Conservation (phyloP, 2,888 invertebrate genomes). For the Exephanes ischioxanthus region DNA sequence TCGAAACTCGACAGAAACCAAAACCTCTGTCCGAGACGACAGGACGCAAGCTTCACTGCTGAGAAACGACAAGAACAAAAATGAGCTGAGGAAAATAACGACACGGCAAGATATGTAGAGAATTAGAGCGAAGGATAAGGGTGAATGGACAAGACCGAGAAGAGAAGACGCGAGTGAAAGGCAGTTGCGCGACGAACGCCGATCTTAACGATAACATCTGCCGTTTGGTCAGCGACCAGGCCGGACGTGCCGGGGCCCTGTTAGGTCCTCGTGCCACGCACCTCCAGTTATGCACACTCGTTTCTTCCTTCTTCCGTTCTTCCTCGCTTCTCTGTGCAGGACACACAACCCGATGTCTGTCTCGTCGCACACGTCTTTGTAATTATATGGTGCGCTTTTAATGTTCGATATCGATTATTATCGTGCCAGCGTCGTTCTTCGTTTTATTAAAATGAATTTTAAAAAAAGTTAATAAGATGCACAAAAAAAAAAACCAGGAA, state of each 20-base stretch:
- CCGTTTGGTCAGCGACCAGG: constrained; percentile 59
- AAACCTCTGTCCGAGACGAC: neutral
- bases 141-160: constrained; percentile 23
- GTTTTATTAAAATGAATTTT: neutral
- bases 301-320: constrained; percentile 18
- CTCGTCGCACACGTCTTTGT: constrained; percentile 65
- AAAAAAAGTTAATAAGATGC: neutral
- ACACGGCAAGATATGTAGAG: constrained; percentile 8
- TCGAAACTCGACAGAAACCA: neutral
- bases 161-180: constrained; percentile 44
- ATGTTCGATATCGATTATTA: constrained; percentile 73
- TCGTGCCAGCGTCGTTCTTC: constrained; percentile 54
- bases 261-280: constrained; percentile 65
- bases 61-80: constrained; percentile 35
- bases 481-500: neutral
- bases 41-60: neutral
- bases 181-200: constrained; percentile 64
- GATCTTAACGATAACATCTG: constrained; percentile 70
- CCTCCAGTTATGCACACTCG: constrained; percentile 60
- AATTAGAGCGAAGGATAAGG: constrained; percentile 33
- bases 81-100: constrained; percentile 42
- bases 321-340: constrained; percentile 29
- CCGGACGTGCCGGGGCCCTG: constrained; percentile 57
- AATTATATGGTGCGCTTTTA: constrained; percentile 72
- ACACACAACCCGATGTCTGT: constrained; percentile 60